These are phyloP conservation scores for Resseliella maxima DNA, from an alignment of 2,888 invertebrate species.

Conservation along the genomic window DNA sequence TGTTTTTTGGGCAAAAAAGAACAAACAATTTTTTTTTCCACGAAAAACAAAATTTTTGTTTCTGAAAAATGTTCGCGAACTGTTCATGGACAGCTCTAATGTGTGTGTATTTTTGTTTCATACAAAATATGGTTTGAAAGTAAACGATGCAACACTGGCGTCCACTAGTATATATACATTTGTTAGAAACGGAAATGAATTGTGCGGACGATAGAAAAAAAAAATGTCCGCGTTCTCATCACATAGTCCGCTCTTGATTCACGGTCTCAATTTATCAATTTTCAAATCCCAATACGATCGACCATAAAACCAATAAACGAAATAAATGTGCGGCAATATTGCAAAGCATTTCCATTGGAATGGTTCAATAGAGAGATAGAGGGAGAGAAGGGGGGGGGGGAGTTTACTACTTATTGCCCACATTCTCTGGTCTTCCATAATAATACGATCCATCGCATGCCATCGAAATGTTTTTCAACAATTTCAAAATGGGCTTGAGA, in stretches of 20 bases:
- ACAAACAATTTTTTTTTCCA: no score
- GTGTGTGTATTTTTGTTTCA: conserved; percentile 1
- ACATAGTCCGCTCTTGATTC: neutral
- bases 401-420: conserved; percentile 1
- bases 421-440: neutral
- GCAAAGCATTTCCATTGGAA: neutral
- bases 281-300: conserved; percentile 54
- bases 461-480: neutral
- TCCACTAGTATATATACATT: neutral
- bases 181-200: neutral
- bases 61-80: no score
- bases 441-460: neutral
- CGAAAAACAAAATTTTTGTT: no score
- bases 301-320: conserved; percentile 55
- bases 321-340: conserved; percentile 55
- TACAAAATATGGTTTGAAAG: conserved; percentile 5
- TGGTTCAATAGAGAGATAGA: neutral
- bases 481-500: neutral
- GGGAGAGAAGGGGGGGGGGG: neutral
- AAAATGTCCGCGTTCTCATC: conserved; percentile 23
- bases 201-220: neutral
- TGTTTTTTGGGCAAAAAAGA: no score
- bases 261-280: conserved; percentile 49
- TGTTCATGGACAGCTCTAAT: no score
- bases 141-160: neutral